These are phyloP conservation scores for Labroides dimidiatus DNA, from an alignment of 2,797 vertebrate genomes.

Conservation along the genomic window DNA sequence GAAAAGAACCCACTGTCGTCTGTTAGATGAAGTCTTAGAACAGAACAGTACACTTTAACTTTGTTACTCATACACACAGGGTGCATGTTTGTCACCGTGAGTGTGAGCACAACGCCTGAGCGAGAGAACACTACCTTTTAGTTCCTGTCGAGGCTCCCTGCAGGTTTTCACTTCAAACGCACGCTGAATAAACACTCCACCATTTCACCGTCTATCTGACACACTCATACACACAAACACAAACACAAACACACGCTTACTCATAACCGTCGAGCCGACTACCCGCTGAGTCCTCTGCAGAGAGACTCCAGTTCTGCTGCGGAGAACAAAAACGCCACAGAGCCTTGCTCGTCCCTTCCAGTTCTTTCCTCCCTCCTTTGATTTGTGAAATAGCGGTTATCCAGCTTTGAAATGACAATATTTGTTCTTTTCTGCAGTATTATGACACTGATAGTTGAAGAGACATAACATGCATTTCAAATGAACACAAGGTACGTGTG, in stretches of 20 bases:
- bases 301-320: conserved; percentile 22
- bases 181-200: conserved; percentile 29
- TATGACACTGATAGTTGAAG: neutral
- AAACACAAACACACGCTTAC: neutral
- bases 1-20: neutral
- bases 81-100: neutral
- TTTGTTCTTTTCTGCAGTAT: too few relatives aligned
- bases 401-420: conserved; percentile 27
- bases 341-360: neutral
- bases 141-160: conserved; percentile 34
- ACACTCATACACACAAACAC: neutral
- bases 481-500: too few relatives aligned
- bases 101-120: neutral
- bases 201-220: neutral
- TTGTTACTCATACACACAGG: neutral
- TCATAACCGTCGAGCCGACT: conserved; percentile 5
- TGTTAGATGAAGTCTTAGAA: neutral
- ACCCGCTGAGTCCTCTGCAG: conserved; percentile 21
- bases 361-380: conserved; percentile 18
- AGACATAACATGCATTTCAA: neutral
- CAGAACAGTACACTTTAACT: neutral
- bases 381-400: conserved; percentile 39
- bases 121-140: conserved; percentile 25
- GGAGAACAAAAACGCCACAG: neutral
- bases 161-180: conserved; percentile 42